Evolutionary conservation across 2,797 vertebrate genomes (phyloP).

Genomic region (Aselliscus stoliczkanus): DNA sequence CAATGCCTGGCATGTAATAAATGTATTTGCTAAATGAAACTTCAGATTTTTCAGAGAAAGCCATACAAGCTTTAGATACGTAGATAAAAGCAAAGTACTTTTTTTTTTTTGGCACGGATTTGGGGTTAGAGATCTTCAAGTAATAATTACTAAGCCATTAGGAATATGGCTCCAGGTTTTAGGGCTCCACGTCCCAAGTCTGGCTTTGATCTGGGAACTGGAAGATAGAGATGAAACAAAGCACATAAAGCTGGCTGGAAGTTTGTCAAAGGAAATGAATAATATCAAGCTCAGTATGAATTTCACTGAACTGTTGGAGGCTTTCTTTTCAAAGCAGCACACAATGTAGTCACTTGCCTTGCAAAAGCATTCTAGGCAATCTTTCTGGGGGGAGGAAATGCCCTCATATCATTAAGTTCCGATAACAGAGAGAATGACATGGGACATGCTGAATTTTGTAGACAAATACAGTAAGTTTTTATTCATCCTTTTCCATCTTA

Average conservation of each 20-base stretch:
- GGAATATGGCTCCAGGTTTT: background rate
- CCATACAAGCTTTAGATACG: background rate
- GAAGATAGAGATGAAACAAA: background rate
- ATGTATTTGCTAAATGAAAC: background rate
- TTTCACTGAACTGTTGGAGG: background rate
- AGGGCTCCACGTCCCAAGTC: background rate
- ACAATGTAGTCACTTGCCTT: background rate
- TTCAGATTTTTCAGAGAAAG: background rate
- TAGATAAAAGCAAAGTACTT: background rate
- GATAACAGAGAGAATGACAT: background rate
- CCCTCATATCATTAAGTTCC: background rate
- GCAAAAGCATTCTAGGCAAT: background rate
- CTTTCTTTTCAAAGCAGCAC: constrained; percentile 44
- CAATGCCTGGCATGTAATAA: background rate
- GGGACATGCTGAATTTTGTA: background rate
- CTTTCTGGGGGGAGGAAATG: background rate
- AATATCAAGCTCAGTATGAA: background rate
- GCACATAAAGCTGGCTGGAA: background rate
- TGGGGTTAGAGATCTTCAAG: background rate
- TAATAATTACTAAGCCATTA: background rate
- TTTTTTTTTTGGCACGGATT: background rate
- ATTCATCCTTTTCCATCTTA: background rate
- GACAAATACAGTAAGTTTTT: background rate
- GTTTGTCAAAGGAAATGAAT: constrained; percentile 45
- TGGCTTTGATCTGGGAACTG: constrained; percentile 21